Evolutionary conservation across 2,797 vertebrate species (phyloP).

Genomic region (Selene dorsalis): DNA sequence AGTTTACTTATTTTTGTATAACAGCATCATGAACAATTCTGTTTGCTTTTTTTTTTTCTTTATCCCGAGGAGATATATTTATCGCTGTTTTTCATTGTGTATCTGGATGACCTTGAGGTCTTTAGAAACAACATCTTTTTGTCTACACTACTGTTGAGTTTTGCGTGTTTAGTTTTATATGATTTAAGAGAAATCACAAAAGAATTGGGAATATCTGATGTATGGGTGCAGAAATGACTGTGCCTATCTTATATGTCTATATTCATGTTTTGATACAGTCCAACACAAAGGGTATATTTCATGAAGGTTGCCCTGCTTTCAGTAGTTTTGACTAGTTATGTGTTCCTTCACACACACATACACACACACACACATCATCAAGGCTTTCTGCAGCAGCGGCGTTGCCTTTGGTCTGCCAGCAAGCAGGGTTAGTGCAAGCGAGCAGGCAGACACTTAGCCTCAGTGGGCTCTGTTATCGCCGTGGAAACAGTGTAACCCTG

Average conservation of each 20-base stretch:
- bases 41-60: background rate
- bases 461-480: slow-evolving; percentile 62
- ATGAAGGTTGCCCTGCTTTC: slow-evolving; percentile 21
- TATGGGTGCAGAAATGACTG: background rate
- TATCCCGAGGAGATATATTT: background rate
- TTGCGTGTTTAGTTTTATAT: background rate
- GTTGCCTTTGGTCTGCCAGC: slow-evolving; percentile 39
- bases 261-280: slow-evolving; percentile 16
- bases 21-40: background rate
- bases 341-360: background rate
- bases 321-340: slow-evolving; percentile 18
- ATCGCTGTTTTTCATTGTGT: background rate
- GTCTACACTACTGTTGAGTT: background rate
- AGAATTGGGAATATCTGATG: background rate
- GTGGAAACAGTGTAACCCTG: slow-evolving; percentile 58
- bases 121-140: background rate
- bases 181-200: slow-evolving; percentile 1
- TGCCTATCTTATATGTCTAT: slow-evolving; percentile 14
- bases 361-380: slow-evolving; percentile 11
- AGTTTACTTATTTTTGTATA: background rate
- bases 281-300: slow-evolving; percentile 20
- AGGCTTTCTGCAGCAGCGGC: slow-evolving; percentile 16
- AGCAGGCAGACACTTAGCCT: slow-evolving; percentile 42
- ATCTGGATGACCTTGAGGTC: background rate
- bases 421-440: slow-evolving; percentile 20